Evolutionary conservation across 2,797 vertebrate species (phyloP).

Genomic region (Rhinoraja longicauda): DNA sequence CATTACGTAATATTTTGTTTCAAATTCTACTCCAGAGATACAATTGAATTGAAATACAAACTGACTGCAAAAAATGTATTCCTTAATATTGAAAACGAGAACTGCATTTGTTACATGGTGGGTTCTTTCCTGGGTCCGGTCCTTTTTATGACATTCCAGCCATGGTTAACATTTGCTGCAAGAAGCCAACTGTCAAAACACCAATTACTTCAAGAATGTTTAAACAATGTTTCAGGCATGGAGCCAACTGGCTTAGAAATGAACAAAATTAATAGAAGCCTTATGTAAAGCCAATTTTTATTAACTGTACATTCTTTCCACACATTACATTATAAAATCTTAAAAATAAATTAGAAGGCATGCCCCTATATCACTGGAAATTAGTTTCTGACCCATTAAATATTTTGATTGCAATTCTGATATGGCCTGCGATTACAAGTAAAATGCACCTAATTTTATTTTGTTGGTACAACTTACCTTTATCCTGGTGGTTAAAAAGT

Average conservation of each 20-base stretch:
- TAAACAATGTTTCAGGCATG: constrained; percentile 33
- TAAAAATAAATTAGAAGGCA: constrained; percentile 23
- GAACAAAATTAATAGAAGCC: constrained; percentile 34
- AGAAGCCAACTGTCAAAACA: constrained; percentile 38
- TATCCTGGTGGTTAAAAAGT: background rate
- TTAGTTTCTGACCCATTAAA: background rate
- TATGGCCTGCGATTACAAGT: background rate
- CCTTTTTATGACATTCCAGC: constrained; percentile 29
- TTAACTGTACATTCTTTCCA: constrained; percentile 37
- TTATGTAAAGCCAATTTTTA: constrained; percentile 34
- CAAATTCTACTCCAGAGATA: background rate
- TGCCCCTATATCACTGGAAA: background rate
- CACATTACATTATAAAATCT: background rate
- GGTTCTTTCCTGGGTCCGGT: constrained; percentile 27
- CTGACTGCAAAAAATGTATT: background rate
- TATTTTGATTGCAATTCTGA: background rate
- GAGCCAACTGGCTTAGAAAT: constrained; percentile 28
- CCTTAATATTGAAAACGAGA: background rate
- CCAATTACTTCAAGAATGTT: constrained; percentile 39
- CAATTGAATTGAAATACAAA: background rate
- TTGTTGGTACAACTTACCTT: background rate
- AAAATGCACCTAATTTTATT: background rate
- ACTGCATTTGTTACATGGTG: constrained; percentile 19
- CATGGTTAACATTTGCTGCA: constrained; percentile 21
- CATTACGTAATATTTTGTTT: background rate